Conservation (phyloP, 2,113 vertebrate species). For the Crotalus helleri region DNA sequence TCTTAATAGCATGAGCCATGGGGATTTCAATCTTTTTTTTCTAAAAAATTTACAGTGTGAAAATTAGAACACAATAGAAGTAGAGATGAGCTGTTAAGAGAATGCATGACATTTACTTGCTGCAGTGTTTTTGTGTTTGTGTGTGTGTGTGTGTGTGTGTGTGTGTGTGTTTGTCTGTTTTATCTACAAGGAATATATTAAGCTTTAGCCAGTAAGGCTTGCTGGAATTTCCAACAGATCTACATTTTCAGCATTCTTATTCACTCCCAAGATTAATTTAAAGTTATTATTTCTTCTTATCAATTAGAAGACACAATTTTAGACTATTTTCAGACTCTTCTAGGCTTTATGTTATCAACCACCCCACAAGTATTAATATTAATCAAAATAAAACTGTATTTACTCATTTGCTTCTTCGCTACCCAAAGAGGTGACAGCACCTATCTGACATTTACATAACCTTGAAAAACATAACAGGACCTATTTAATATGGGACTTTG, state of each 20-base stretch:
- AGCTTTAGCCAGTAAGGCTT: not conserved
- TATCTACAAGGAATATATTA: not conserved
- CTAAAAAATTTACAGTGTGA: constrained; percentile 5
- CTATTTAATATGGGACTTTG: not conserved
- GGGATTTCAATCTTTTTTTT: constrained; percentile 2
- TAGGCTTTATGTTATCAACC: not conserved
- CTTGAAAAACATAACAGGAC: not conserved
- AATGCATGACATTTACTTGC: not conserved
- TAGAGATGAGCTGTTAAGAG: not conserved
- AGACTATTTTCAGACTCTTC: not conserved
- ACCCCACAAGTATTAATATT: not conserved
- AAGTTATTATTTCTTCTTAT: not conserved
- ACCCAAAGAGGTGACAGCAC: not conserved
- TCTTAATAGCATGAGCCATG: constrained; percentile 20
- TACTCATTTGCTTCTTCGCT: not conserved
- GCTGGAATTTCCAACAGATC: not conserved
- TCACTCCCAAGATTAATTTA: not conserved
- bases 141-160: no score
- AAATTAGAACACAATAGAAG: not conserved
- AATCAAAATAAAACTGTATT: not conserved
- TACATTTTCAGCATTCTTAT: not conserved
- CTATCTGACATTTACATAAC: not conserved
- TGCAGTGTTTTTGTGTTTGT: not conserved
- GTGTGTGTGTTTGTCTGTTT: not conserved
- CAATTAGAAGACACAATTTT: not conserved